phyloP scores from a whole-genome alignment of 2,113 vertebrate genomes.

The Myotis lucifugus region DNA sequence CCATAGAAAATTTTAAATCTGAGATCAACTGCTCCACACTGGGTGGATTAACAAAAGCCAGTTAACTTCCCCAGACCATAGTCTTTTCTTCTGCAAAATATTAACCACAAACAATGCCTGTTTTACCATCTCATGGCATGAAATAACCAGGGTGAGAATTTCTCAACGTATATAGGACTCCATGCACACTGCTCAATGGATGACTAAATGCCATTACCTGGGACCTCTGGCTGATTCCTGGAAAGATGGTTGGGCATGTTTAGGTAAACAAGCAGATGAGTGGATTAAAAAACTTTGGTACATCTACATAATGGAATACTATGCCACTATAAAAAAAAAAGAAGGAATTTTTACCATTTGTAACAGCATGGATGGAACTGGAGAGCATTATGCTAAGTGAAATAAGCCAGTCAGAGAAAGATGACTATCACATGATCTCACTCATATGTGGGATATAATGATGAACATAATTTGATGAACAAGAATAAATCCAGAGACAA shows the following conservation, averaged over 20 bases:
- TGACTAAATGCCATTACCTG: conserved; percentile 33
- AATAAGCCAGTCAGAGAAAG: no score
- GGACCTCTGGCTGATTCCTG: conserved; percentile 41
- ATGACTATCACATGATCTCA: no score
- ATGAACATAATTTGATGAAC: no score
- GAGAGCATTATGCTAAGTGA: no score
- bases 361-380: no score
- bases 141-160: conserved; percentile 14
- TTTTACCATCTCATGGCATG: neutral
- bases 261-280: neutral
- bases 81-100: conserved; percentile 42
- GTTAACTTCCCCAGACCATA: conserved; percentile 25
- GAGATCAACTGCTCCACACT: neutral
- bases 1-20: conserved; percentile 10
- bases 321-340: no score
- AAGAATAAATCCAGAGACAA: no score
- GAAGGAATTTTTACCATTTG: no score
- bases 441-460: no score
- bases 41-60: neutral
- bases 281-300: no score
- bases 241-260: conserved; percentile 2
- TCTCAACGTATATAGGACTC: conserved; percentile 9
- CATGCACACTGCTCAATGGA: neutral
- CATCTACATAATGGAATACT: no score
- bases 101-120: conserved; percentile 62